Evolutionary conservation across 2,797 vertebrate genomes (phyloP).

Genomic region (Balearica regulorum): DNA sequence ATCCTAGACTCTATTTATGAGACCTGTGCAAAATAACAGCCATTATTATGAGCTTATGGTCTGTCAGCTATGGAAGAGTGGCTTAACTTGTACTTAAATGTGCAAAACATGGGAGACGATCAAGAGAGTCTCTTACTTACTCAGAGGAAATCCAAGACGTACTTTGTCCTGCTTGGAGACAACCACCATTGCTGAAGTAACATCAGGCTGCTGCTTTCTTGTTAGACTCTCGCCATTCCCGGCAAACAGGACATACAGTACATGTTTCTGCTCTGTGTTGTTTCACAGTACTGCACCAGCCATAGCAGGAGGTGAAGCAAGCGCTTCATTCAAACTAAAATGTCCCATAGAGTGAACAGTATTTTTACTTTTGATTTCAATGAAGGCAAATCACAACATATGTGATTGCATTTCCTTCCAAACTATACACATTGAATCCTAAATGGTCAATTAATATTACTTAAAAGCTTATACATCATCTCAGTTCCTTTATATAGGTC

Average conservation of each 20-base stretch:
- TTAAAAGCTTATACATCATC: not conserved
- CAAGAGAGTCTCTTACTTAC: not conserved
- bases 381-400: not conserved
- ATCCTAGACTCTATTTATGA: not conserved
- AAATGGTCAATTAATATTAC: not conserved
- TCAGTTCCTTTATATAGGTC: not conserved
- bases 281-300: not conserved
- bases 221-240: not conserved
- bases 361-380: not conserved
- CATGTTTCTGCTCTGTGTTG: accelerated
- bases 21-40: not conserved
- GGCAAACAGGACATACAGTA: not conserved
- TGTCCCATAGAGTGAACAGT: not conserved
- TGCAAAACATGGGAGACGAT: not conserved
- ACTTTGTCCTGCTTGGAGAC: not conserved
- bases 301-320: not conserved
- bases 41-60: not conserved
- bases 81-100: not conserved
- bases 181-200: not conserved
- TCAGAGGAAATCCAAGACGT: not conserved
- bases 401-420: not conserved
- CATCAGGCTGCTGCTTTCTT: not conserved
- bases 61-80: not conserved
- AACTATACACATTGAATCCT: not conserved
- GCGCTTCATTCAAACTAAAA: accelerated